A percentile compares a stretch with the other conserved stretches of the same genome.
These are phyloP conservation scores for Ptychobarbus kaznakovi DNA, from an alignment of 2,797 vertebrate species.

Conservation along the genomic window DNA sequence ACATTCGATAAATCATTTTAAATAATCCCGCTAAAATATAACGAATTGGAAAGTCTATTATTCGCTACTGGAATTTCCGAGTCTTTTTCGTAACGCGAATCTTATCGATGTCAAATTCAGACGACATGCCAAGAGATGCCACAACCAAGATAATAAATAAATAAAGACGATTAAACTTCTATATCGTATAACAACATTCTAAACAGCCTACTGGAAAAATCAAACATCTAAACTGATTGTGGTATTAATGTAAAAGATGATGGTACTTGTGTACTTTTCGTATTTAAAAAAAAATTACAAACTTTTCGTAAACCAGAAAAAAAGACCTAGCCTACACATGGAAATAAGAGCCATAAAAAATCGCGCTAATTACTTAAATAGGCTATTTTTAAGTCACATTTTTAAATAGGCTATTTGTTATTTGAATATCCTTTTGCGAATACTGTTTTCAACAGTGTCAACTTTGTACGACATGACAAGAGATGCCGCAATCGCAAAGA, in stretches of 20 bases:
- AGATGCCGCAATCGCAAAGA: neutral
- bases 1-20: neutral
- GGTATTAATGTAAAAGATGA: neutral
- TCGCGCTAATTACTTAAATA: neutral
- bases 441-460: neutral
- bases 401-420: neutral
- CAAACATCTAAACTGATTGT: neutral
- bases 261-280: neutral
- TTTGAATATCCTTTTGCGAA: slow-evolving; percentile 14
- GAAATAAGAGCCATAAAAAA: neutral
- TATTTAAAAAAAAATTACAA: neutral
- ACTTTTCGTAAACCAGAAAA: neutral
- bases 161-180: neutral
- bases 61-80: neutral
- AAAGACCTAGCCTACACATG: neutral
- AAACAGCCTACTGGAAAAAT: neutral
- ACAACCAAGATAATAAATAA: neutral
- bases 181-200: neutral
- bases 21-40: neutral
- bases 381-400: too few species aligned
- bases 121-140: neutral
- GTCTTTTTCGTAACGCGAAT: neutral
- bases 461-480: neutral
- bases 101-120: neutral
- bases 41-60: neutral